Percentiles rank a stretch among this genome's conserved stretches.
Conservation (phyloP, 2,113 vertebrate genomes). For the Hystrix brachyura region DNA sequence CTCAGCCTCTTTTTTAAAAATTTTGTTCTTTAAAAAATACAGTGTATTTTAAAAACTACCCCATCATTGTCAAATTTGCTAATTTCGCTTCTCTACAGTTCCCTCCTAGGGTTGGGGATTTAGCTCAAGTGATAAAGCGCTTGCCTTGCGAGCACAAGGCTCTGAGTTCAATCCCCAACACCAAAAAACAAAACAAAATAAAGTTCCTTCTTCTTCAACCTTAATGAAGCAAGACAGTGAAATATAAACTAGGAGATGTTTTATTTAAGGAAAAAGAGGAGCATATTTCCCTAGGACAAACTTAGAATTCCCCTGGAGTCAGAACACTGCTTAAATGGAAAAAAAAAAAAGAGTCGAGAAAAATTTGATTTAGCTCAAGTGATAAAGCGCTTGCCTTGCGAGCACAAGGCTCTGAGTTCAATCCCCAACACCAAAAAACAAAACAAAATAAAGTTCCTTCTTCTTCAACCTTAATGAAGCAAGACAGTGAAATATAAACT, state of each 20-base stretch:
- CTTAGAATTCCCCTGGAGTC: conserved; percentile 11
- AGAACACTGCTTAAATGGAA: background rate
- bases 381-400: too few species aligned
- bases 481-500: conserved; percentile 40
- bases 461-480: conserved; percentile 33
- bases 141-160: too few species aligned
- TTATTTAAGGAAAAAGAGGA: conserved; percentile 39
- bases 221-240: conserved; percentile 36
- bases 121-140: too few species aligned
- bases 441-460: conserved; percentile 55
- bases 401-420: too few species aligned
- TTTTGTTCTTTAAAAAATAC: conserved; percentile 71
- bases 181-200: too few species aligned
- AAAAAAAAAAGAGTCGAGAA: background rate
- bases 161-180: too few species aligned
- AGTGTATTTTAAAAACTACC: conserved; percentile 53
- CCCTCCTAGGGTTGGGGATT: too few species aligned
- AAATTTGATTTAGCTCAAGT: background rate
- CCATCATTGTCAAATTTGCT: conserved; percentile 25
- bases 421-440: too few species aligned
- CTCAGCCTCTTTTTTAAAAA: conserved; percentile 82
- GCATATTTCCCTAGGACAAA: conserved; percentile 50
- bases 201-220: conserved; percentile 42
- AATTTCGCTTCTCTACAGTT: conserved; percentile 10
- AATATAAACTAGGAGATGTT: conserved; percentile 34